Evolutionary conservation across 1,140 invertebrate species (phyloP).

Genomic region (Harpegnathos saltator): DNA sequence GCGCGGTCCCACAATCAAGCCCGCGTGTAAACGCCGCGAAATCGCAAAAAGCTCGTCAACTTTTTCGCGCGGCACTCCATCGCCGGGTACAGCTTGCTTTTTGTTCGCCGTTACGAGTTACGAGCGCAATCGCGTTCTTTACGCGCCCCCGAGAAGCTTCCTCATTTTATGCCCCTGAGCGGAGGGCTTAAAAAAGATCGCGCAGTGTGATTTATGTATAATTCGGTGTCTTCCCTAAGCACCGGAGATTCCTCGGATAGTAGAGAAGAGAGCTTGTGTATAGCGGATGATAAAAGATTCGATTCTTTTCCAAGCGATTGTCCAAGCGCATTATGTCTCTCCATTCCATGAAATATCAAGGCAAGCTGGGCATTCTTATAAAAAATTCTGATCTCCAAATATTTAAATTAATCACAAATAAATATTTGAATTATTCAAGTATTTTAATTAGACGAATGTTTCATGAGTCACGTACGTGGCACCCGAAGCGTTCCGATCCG

Average conservation of each 20-base stretch:
- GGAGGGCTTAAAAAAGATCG: constrained; percentile 13
- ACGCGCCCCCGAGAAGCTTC: constrained; percentile 26
- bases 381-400: no score
- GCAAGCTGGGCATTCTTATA: no score
- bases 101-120: constrained; percentile 34
- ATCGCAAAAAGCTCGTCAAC: constrained; percentile 33
- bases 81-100: background rate
- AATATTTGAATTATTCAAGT: no score
- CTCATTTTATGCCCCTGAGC: constrained; percentile 12
- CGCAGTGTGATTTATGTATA: constrained; percentile 27
- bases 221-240: background rate
- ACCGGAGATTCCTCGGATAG: background rate
- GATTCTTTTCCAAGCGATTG: background rate
- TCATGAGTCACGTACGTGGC: no score
- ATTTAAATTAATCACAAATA: no score
- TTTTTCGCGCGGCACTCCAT: background rate
- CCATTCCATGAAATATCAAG: background rate
- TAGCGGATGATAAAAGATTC: background rate
- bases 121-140: constrained; percentile 49
- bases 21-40: constrained; percentile 29
- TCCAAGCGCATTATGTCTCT: no score
- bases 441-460: no score
- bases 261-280: background rate
- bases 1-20: constrained; percentile 34
- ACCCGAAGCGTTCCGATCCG: no score